Conservation (phyloP, 2,888 invertebrate species). For the Ditula angustiorana region DNA sequence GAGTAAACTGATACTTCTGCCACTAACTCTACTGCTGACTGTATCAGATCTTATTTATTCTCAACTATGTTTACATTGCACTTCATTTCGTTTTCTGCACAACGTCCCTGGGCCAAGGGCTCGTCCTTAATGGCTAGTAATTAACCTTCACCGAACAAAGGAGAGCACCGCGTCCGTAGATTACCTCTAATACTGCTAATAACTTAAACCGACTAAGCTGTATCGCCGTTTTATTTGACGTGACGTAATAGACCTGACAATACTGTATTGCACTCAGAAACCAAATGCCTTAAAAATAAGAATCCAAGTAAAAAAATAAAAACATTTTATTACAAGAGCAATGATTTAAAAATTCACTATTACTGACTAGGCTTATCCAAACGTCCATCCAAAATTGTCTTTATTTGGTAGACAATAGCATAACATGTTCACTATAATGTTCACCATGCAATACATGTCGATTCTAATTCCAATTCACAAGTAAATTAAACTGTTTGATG, state of each 20-base stretch:
- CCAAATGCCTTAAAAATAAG: no score
- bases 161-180: slow-evolving; percentile 21
- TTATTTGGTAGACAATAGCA: no score
- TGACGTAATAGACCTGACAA: background rate
- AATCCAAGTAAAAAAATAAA: no score
- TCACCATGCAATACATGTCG: background rate
- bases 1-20: no score
- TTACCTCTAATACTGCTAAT: slow-evolving; percentile 31
- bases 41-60: background rate
- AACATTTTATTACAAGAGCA: no score
- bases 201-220: slow-evolving; percentile 13
- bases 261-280: background rate
- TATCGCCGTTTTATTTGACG: slow-evolving; percentile 12
- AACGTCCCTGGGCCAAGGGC: slow-evolving; percentile 23
- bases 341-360: no score
- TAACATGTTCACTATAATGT: no score
- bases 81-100: slow-evolving; percentile 12
- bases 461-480: background rate
- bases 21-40: no score
- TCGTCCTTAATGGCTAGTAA: slow-evolving; percentile 32
- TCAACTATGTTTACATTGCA: slow-evolving; percentile 24
- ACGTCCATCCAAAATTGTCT: no score
- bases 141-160: slow-evolving; percentile 36
- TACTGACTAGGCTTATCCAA: no score
- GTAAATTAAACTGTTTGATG: slow-evolving; percentile 9